phyloP scores from a whole-genome alignment of 2,113 vertebrate species.

The Deroptyus accipitrinus region DNA sequence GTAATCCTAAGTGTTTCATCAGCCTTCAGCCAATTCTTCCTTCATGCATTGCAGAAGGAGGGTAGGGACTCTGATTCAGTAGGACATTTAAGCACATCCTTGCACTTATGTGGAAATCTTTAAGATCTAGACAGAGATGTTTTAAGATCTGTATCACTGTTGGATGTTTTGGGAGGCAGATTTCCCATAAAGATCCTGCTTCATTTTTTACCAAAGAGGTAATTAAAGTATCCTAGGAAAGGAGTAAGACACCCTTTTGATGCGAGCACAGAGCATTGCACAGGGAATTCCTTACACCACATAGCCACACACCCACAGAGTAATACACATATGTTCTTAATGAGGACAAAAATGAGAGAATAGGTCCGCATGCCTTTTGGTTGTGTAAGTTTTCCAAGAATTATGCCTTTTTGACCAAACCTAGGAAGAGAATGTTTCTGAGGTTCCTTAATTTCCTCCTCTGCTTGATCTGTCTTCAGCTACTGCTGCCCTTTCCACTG shows the following conservation, averaged over 20 bases:
- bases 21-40: neutral
- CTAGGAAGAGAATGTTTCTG: neutral
- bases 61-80: neutral
- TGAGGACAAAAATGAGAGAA: conserved; percentile 15
- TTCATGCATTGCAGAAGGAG: neutral
- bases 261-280: neutral
- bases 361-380: neutral
- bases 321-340: neutral
- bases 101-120: neutral
- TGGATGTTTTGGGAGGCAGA: neutral
- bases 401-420: neutral
- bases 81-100: neutral
- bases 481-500: neutral
- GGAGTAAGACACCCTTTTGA: neutral
- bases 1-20: neutral
- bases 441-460: conserved; percentile 10
- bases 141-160: neutral
- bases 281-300: neutral
- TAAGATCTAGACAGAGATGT: neutral
- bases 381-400: conserved; percentile 7
- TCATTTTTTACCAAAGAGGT: neutral
- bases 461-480: neutral
- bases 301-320: neutral
- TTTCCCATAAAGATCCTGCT: neutral
- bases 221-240: neutral